These are phyloP conservation scores for Meleagris gallopavo DNA, from an alignment of 2,113 vertebrate genomes.

Conservation along the genomic window DNA sequence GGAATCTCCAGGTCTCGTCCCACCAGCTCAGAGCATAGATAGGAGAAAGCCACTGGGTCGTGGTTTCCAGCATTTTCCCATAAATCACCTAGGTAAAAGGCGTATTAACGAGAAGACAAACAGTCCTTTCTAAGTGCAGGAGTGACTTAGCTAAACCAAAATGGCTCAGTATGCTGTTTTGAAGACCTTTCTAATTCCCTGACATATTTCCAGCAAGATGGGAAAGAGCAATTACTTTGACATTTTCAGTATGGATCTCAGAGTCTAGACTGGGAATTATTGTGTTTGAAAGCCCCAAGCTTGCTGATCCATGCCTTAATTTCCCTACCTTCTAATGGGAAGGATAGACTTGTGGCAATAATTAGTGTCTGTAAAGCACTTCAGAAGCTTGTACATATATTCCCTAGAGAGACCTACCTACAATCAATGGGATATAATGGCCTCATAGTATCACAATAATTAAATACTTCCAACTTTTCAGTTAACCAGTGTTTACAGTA, in stretches of 20 bases:
- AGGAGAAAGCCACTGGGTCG: rapidly evolving
- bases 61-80: not conserved
- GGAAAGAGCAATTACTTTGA: not conserved
- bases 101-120: not conserved
- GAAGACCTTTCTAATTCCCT: not conserved
- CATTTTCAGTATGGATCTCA: not conserved
- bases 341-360: constrained; percentile 14
- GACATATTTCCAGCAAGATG: not conserved
- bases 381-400: not conserved
- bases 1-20: not conserved
- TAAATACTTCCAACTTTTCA: constrained; percentile 57
- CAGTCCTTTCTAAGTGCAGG: not conserved
- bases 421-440: constrained; percentile 65
- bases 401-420: constrained; percentile 58
- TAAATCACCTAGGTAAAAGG: not conserved
- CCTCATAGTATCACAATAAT: constrained; percentile 59
- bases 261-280: not conserved
- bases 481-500: constrained; percentile 5
- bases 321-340: not conserved
- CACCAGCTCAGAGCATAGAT: not conserved
- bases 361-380: constrained; percentile 40
- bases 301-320: not conserved
- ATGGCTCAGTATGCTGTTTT: not conserved
- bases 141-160: not conserved
- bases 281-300: not conserved